These are phyloP conservation scores for Drosophila azteca DNA, from an alignment of 1,140 invertebrate species.

Conservation along the genomic window DNA sequence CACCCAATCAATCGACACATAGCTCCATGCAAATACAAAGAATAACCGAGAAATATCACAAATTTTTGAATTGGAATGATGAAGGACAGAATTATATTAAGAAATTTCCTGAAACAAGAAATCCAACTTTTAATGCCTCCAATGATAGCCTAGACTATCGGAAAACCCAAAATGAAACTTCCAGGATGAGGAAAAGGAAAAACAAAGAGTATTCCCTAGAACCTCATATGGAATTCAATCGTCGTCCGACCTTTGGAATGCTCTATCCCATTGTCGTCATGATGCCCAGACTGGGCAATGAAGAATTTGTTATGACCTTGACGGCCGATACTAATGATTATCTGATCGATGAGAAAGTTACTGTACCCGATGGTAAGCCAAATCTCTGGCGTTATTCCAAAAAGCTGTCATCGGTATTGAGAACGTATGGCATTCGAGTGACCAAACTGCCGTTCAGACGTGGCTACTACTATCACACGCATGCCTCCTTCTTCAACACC, in stretches of 20 bases:
- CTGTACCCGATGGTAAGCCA: background rate
- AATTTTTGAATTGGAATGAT: background rate
- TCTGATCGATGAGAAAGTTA: slow-evolving; percentile 15
- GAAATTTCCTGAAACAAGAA: too few species aligned
- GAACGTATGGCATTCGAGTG: background rate
- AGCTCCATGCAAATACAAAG: background rate
- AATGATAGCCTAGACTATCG: background rate
- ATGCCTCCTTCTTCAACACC: slow-evolving; percentile 17
- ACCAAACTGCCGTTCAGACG: background rate
- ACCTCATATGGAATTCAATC: slow-evolving; percentile 6
- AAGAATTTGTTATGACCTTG: slow-evolving; percentile 20
- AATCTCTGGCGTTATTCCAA: slow-evolving; percentile 8
- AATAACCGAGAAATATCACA: background rate
- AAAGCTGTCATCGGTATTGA: background rate
- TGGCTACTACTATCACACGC: slow-evolving; percentile 12
- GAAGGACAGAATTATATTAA: background rate
- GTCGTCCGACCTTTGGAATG: background rate
- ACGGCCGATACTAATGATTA: slow-evolving; percentile 32
- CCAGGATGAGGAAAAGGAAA: background rate
- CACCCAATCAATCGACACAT: too few species aligned
- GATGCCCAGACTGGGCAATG: slow-evolving; percentile 7
- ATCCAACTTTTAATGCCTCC: background rate
- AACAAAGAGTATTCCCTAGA: background rate
- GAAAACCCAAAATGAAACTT: background rate
- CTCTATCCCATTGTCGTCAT: slow-evolving; percentile 4